Evolutionary conservation across 2,797 vertebrate species (phyloP).

Genomic region (Eulemur rubriventer): DNA sequence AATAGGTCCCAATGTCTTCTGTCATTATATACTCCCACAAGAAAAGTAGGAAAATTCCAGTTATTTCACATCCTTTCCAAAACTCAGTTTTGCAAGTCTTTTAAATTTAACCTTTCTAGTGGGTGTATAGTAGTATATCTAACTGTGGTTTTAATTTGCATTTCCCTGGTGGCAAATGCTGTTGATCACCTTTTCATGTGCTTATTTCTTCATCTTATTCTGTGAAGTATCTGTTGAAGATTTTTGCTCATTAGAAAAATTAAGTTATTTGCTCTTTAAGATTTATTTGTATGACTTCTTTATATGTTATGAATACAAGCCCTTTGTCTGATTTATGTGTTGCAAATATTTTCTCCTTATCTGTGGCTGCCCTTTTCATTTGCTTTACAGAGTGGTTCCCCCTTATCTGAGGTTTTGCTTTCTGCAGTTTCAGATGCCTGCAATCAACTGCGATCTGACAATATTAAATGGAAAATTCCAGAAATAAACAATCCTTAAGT

Average conservation of each 20-base stretch:
- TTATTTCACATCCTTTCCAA: not conserved
- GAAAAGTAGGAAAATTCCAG: not conserved
- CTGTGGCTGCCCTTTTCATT: not conserved
- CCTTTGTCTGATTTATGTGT: not conserved
- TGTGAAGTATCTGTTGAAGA: not conserved
- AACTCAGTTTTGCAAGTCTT: not conserved
- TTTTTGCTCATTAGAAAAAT: not conserved
- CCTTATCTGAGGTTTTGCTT: not conserved
- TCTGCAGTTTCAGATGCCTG: not conserved
- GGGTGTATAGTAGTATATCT: too few species aligned
- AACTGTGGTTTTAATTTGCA: too few species aligned
- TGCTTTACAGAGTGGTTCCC: not conserved
- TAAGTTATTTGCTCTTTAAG: not conserved
- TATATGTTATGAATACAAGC: not conserved
- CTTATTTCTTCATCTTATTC: too few species aligned
- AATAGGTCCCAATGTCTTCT: not conserved
- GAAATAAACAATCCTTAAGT: not conserved
- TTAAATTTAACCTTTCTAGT: not conserved
- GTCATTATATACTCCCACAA: not conserved
- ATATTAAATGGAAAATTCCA: not conserved
- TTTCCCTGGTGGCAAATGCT: too few species aligned
- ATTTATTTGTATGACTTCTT: not conserved
- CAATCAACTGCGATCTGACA: not conserved
- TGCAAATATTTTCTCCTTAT: not conserved
- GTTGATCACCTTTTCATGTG: too few species aligned